phyloP scores from a whole-genome alignment of 2,797 vertebrate genomes.

The Pelobates cultripes region DNA sequence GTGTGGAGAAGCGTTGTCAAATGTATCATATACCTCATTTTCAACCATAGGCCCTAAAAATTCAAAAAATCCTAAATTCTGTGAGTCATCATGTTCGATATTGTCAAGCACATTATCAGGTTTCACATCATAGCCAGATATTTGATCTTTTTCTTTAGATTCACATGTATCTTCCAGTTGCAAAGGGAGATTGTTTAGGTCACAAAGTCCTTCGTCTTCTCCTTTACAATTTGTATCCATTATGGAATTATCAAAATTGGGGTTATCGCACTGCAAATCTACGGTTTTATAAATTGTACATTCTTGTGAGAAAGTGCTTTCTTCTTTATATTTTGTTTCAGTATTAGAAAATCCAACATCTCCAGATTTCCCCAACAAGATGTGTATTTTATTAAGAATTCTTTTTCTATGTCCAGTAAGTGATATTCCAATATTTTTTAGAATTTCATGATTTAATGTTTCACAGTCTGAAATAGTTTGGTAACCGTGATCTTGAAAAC shows the following conservation, averaged over 20 bases:
- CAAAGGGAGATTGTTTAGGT: not conserved
- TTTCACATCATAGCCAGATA: not conserved
- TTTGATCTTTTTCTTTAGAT: not conserved
- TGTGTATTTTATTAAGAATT: conserved; percentile 85
- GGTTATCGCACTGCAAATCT: too few relatives aligned
- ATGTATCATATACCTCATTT: conserved; percentile 82
- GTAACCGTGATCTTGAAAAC: conserved; percentile 79
- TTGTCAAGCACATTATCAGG: conserved; percentile 4
- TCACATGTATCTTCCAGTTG: not conserved
- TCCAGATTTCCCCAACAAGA: conserved; percentile 56
- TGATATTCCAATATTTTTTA: conserved; percentile 79
- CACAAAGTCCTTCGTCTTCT: too few relatives aligned
- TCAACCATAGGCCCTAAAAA: conserved; percentile 85
- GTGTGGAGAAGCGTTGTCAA: not conserved
- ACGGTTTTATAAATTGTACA: not conserved
- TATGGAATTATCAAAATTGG: too few relatives aligned
- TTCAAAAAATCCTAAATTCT: conserved; percentile 40
- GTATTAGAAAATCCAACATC: conserved; percentile 58
- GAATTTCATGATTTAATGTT: conserved; percentile 75
- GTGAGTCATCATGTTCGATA: not conserved
- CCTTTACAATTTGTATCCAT: too few relatives aligned
- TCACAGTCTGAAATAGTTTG: conserved; percentile 74
- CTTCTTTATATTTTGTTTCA: conserved; percentile 43
- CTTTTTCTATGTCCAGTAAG: conserved; percentile 91
- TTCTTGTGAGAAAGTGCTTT: not conserved